Percentiles rank a stretch among this genome's conserved stretches.
Evolutionary conservation across 1,140 invertebrate genomes (phyloP).

Genomic region (Drosophila funebris): DNA sequence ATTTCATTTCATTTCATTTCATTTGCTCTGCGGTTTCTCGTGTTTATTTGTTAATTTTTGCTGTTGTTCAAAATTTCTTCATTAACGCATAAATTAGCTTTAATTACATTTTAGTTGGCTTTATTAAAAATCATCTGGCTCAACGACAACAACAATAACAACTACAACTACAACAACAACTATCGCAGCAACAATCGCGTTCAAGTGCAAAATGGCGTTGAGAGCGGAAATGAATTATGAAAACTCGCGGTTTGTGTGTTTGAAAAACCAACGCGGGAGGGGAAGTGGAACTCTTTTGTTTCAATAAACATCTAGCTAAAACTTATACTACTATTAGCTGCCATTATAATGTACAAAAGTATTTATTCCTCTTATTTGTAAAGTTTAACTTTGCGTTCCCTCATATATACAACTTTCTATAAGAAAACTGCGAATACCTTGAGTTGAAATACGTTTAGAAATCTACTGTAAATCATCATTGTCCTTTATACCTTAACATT

Average conservation of each 20-base stretch:
- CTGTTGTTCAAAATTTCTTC: slow-evolving; percentile 69
- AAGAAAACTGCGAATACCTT: too few relatives aligned
- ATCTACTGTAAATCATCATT: too few relatives aligned
- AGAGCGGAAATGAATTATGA: slow-evolving; percentile 41
- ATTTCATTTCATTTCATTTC: slow-evolving; percentile 29
- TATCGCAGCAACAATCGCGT: neutral
- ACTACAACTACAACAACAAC: neutral
- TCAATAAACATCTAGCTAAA: slow-evolving; percentile 4
- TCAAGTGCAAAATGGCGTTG: slow-evolving; percentile 6
- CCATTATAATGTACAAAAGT: too few relatives aligned
- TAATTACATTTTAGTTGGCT: slow-evolving; percentile 81
- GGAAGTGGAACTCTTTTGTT: neutral
- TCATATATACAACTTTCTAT: too few relatives aligned
- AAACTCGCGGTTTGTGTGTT: neutral
- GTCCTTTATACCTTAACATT: too few relatives aligned
- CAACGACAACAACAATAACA: slow-evolving; percentile 29
- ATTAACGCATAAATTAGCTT: slow-evolving; percentile 80
- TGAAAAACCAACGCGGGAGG: neutral
- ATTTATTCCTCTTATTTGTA: too few relatives aligned
- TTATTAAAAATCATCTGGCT: slow-evolving; percentile 63
- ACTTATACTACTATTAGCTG: too few relatives aligned
- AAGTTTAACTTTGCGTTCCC: too few relatives aligned
- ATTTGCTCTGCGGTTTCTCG: slow-evolving; percentile 38
- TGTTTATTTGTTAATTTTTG: slow-evolving; percentile 63
- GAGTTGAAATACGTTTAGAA: too few relatives aligned